Evolutionary conservation across 2,797 vertebrate species (phyloP), one percentile per base, ranked within the genome.

Genomic region (Benthosema pterotum): DNA sequence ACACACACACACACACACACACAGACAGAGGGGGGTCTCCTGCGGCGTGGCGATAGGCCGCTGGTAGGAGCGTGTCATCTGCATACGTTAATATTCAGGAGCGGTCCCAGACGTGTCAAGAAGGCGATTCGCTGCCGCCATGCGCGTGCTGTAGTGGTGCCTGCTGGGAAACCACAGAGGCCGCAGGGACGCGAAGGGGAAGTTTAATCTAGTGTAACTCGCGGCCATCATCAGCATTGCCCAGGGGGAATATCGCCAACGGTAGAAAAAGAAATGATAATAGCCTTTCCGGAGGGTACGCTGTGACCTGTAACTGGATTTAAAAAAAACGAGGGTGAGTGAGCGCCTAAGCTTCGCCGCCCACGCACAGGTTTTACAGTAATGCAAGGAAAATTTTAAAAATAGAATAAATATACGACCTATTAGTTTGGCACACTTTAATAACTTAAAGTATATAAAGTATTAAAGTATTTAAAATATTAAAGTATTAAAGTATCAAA

Each of bases 21-120:
- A n/a, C 42, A 71, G 78, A 70, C 42, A 57, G 76, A 25, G 22
- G 22, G 19, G 19, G 22, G 22, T 3, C 22, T 25, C 22, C 87
- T 86, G 82, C 48, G 64, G 77, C 52, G 43, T 15, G 11, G 60
- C 74, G 81, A 88, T 88, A 83, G 87, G 82, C 84, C 65, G 84
- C 77, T 63, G 79, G 69, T 75, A 62, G 83, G 76, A 84, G 81
- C 52, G 77, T 79, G 77, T 77, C 86, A 87, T 90, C 87, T 88
- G 72, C 88, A 90, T 86, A 80, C 46, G 72, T 89, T 87, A 89
- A 90, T 88, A 91, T 91, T 88, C 73, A 90, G 87, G 80, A 83
- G 72, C 58, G 2, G 58, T n/a, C n/a, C 42, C 66, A 65, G 42
- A 66, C 78, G 79, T 25, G 79, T 71, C 62, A 52, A 79, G 69